Evolutionary conservation across 2,888 invertebrate genomes (phyloP).

Genomic region (Andrena hattorfiana): DNA sequence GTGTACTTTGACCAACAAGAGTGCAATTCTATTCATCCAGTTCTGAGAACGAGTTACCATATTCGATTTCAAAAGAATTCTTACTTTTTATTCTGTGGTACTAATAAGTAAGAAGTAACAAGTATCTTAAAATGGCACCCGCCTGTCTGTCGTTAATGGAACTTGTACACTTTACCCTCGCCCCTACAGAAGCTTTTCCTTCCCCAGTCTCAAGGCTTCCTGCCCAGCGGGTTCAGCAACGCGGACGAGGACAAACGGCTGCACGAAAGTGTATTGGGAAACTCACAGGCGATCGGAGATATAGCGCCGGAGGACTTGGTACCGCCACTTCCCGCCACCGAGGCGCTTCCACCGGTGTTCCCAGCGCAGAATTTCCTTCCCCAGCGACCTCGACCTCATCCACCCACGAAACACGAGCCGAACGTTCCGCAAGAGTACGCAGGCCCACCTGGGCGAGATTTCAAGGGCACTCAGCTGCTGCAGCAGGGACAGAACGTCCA

Average conservation of each 20-base stretch:
- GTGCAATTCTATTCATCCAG: too few relatives aligned
- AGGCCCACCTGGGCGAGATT: conserved; percentile 40
- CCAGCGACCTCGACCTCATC: conserved; percentile 51
- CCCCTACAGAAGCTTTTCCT: neutral
- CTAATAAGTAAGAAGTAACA: too few relatives aligned
- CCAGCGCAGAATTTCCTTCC: conserved; percentile 76
- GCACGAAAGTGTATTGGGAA: conserved; percentile 71
- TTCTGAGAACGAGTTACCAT: too few relatives aligned
- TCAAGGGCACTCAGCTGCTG: conserved; percentile 31
- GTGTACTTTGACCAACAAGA: too few relatives aligned
- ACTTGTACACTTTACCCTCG: too few relatives aligned
- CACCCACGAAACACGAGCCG: conserved; percentile 44
- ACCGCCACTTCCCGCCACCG: conserved; percentile 77
- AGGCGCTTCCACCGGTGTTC: conserved; percentile 80
- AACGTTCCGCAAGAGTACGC: conserved; percentile 45
- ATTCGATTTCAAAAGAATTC: too few relatives aligned
- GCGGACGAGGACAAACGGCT: conserved; percentile 76
- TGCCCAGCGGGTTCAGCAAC: conserved; percentile 75
- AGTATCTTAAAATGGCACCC: too few relatives aligned
- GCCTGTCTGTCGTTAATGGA: too few relatives aligned
- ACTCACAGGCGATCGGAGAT: conserved; percentile 71
- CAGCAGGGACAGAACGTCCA: conserved; percentile 31
- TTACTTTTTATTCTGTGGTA: too few relatives aligned
- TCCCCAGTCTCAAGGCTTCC: conserved; percentile 77
- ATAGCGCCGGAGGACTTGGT: conserved; percentile 76